Base-by-base conservation (phyloP, 2,797 vertebrate genomes). In the Platalea minor region DNA sequence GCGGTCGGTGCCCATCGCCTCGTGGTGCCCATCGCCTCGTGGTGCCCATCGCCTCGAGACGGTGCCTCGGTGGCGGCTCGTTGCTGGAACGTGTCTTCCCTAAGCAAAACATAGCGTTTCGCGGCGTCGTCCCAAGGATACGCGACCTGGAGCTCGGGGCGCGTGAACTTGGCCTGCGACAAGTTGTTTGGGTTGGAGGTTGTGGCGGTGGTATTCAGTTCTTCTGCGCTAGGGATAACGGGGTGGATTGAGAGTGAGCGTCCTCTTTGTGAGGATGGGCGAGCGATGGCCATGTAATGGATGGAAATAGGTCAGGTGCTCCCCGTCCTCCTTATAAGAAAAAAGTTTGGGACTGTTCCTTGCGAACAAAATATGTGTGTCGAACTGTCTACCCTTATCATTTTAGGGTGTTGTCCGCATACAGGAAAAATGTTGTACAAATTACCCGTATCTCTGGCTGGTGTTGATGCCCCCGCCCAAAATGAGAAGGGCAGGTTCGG, bases 381-480 rank as follows among this genome's bases (percentile, higher is more conserved):
- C 3, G 3, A 83, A 57, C 75, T 67, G 48, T 67, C 77, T 61
- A 4, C 13, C n/a, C 64, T 94, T 96, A 91, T 91, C 82, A 0
- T 37, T 83, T 64, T 29, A 84, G 91, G 93, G 83, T 82, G 84
- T 84, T 91, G 90, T 88, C 65, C 2, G 2, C 35, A 7, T 33
- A 56, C 17, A 53, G 63, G 50, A 68, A 53, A 94, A 73, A 43
- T 33, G 33, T 72, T 7, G 13, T 89, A 65, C 46, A 26, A 75
- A 29, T 69, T 48, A 14, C 21, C 29, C 56, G 0, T 95, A 92
- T 94, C 95, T 93, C 48, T 89, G 3, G 2, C 83, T 54, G 61
- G 48, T 59, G 80, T 73, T 3, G 13, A 19, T 94, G 77, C 92
- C 84, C 88, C 77, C 93, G 85, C 96, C 95, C 95, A 72, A 17